Base-by-base conservation (phyloP, 2,797 vertebrate genomes). In the Dendrocincla tyrannina region DNA sequence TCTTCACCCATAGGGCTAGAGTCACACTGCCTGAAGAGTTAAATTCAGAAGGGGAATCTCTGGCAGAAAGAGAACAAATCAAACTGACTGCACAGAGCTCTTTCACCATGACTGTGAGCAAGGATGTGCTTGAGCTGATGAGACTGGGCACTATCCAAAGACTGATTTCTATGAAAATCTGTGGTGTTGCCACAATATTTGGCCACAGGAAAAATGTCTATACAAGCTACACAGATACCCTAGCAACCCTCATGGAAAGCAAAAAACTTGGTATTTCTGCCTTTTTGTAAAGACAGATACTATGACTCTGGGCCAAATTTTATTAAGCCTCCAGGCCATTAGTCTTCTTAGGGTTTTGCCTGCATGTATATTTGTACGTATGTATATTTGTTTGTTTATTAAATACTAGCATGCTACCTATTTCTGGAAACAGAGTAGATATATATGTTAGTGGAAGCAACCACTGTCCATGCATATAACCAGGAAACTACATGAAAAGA, bases 141-240 rank as follows among this genome's bases (percentile, higher is more conserved):
- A 50, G 16, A 8, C 5, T 86, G 74, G 35, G 9, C 1, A 4
- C 85, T 78, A 92, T 85, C 55, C 67, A 85, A 56, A 58, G 27
- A 7, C 14, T 66, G 25, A 80, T 59, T 42, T 88, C 39, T 58
- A 19, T 63, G 49, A 85, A 82, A 75, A 82, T 39, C 15, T 25
- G 12, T 72, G 47, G 3, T 20, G 35, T 27, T 39, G 33, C 13
- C 0, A 0, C 10, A 62, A 30, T 41, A 73, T 87, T 73, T 87
- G 35, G 6, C 41, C 37, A 18, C 5, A 41, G 41, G 64, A 20
- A 84, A 35, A 77, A 78, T 30, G 8, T 9, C 33, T 59, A 7
- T 37, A 28, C 4, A 17, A 30, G 14, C 10, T 37, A 50, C 16
- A 41, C 17, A 52, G n/a, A 47, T 15, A 62, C 9, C 3, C 74